Conservation (phyloP, 2,797 vertebrate species). For the Sciurus vulgaris region DNA sequence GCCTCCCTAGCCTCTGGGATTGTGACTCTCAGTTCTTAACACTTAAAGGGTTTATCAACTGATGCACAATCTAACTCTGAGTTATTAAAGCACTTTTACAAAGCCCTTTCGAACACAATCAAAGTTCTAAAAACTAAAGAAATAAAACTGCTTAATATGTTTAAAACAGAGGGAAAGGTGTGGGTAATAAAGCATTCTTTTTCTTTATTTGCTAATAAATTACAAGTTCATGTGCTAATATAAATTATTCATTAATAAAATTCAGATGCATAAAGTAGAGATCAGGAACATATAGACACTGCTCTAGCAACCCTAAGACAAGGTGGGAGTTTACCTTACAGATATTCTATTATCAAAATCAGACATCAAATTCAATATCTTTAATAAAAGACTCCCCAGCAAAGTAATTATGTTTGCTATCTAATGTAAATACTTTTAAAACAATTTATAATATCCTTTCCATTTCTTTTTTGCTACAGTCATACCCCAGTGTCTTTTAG, state of each 20-base stretch:
- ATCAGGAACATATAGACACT: background rate
- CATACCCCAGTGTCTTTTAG: background rate
- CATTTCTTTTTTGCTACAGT: background rate
- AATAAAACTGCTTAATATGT: background rate
- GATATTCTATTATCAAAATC: slow-evolving; percentile 38
- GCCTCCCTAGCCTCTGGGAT: background rate
- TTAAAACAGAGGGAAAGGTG: background rate
- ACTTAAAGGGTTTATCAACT: background rate
- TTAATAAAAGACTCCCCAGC: background rate
- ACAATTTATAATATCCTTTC: background rate
- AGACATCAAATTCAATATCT: background rate
- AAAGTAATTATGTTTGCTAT: background rate
- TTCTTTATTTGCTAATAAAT: slow-evolving; percentile 23
- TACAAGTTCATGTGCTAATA: background rate
- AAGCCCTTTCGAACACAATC: background rate
- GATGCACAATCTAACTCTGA: background rate
- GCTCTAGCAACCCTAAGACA: background rate
- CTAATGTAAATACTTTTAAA: background rate
- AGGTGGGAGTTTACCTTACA: background rate
- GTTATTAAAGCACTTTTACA: slow-evolving; percentile 34
- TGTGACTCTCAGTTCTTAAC: background rate
- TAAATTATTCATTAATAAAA: slow-evolving; percentile 55
- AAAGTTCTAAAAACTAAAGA: background rate
- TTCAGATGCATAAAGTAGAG: background rate
- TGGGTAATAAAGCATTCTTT: background rate